Evolutionary conservation across 1,140 invertebrate genomes (phyloP).

Genomic region (Gonatopus flavifemur): DNA sequence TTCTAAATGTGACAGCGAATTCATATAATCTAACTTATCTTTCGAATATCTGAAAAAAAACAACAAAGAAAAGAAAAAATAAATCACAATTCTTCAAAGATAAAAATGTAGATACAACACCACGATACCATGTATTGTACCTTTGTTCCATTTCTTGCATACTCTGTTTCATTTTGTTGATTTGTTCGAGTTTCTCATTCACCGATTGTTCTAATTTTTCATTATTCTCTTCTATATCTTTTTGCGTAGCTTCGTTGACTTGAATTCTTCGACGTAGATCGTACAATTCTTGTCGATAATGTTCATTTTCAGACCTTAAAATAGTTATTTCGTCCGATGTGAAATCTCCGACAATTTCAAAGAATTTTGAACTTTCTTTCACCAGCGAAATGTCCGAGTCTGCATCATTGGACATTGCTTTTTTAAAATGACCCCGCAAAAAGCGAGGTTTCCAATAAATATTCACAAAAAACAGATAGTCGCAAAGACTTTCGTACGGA

Average conservation of each 20-base stretch:
- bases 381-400: too few relatives aligned
- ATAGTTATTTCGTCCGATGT: too few relatives aligned
- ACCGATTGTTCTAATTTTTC: conserved; percentile 29
- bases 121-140: conserved; percentile 24
- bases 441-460: too few relatives aligned
- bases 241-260: conserved; percentile 17
- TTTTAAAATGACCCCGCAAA: too few relatives aligned
- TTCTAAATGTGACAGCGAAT: conserved; percentile 18
- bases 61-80: neutral
- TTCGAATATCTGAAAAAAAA: conserved; percentile 19
- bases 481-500: too few relatives aligned
- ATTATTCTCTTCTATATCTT: conserved; percentile 28
- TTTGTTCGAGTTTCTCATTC: conserved; percentile 3
- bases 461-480: too few relatives aligned
- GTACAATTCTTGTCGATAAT: conserved; percentile 34
- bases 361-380: too few relatives aligned
- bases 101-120: neutral
- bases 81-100: neutral
- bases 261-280: conserved; percentile 34
- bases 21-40: conserved; percentile 19
- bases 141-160: conserved; percentile 28
- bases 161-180: conserved; percentile 14
- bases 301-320: conserved; percentile 32
- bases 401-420: too few relatives aligned
- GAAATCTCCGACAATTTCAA: too few relatives aligned